A percentile compares a stretch with the other conserved stretches of the same genome.
phyloP scores from a whole-genome alignment of 2,113 vertebrate genomes.

The Spilogale gracilis region DNA sequence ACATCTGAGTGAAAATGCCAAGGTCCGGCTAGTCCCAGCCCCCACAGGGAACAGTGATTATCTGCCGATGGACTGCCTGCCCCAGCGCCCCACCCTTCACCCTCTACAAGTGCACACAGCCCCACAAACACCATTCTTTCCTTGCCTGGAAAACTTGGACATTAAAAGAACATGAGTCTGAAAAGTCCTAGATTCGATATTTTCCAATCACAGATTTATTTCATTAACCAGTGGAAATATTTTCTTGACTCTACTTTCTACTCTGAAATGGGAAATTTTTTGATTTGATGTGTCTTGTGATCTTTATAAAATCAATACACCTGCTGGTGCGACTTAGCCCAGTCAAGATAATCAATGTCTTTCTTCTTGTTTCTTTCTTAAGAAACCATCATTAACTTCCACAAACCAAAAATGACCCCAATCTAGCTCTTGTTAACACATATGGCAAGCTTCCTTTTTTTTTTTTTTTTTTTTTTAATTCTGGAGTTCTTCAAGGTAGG shows the following conservation, averaged over 20 bases:
- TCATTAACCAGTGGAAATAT: background rate
- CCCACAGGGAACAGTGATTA: background rate
- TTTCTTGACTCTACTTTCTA: background rate
- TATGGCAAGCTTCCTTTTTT: background rate
- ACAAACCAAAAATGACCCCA: background rate
- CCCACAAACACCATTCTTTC: too few relatives aligned
- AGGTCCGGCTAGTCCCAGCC: background rate
- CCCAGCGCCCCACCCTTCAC: background rate
- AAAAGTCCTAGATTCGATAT: background rate
- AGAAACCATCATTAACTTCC: background rate
- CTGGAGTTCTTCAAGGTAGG: background rate
- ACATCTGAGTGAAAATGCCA: background rate
- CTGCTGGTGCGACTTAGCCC: background rate
- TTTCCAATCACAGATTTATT: background rate
- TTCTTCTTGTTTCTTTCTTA: background rate
- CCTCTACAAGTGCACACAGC: background rate
- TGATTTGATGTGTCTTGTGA: background rate
- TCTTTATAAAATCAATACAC: background rate
- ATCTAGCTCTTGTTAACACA: background rate
- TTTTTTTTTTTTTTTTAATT: background rate
- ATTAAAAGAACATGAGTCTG: background rate
- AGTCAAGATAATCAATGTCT: background rate
- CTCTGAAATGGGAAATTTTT: background rate
- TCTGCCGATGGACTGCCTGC: background rate
- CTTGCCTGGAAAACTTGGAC: background rate